Evolutionary conservation across 2,888 invertebrate genomes (phyloP).

Genomic region (Sinhomidia bicolor): DNA sequence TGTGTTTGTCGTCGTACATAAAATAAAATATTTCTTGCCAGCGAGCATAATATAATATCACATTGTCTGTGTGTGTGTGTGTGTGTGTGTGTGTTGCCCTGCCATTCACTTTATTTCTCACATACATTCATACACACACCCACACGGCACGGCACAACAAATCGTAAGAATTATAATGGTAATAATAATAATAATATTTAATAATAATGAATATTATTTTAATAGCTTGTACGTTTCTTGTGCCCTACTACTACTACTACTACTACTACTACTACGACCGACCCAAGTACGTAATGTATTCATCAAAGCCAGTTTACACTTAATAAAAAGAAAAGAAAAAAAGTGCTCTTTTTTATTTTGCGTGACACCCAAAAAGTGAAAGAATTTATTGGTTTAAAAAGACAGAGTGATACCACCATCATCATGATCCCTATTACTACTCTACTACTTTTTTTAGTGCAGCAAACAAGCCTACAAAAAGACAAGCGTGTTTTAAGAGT

Average conservation of each 20-base stretch:
- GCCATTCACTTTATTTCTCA: not conserved
- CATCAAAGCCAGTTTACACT: constrained; percentile 17
- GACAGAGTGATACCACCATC: no score
- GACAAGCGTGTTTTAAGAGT: not conserved
- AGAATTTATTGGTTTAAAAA: constrained; percentile 51
- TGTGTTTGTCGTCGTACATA: not conserved
- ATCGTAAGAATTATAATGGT: not conserved
- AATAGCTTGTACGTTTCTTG: no score
- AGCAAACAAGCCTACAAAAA: not conserved
- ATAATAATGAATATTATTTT: constrained; percentile 3
- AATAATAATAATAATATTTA: not conserved
- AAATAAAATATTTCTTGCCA: no score
- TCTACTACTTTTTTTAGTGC: not conserved
- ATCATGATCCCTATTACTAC: no score
- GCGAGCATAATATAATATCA: not conserved
- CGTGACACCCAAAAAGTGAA: constrained; percentile 42
- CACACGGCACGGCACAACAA: not conserved
- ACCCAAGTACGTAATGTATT: not conserved
- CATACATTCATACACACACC: not conserved
- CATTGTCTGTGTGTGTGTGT: no score
- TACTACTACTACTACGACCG: no score
- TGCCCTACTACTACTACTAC: no score
- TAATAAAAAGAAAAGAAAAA: constrained; percentile 14
- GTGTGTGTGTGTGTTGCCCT: no score
- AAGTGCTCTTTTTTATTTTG: constrained; percentile 16